Conservation (phyloP, 2,888 invertebrate species). For the Pristionchus mayeri region DNA sequence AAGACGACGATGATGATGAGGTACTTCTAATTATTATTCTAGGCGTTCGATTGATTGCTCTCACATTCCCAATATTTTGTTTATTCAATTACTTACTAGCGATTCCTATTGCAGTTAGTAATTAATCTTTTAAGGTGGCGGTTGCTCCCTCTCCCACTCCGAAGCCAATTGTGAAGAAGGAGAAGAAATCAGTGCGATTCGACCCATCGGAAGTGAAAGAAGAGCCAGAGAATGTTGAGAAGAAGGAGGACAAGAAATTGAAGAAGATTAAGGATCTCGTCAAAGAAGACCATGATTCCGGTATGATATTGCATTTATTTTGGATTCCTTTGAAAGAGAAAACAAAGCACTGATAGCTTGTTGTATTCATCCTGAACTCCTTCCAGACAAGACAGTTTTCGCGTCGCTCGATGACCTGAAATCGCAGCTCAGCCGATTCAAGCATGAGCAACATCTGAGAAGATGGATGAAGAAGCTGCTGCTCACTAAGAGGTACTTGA, state of each 20-base stretch:
- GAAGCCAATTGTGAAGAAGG: neutral
- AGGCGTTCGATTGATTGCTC: too few species aligned
- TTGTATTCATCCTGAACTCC: neutral
- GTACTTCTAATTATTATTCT: too few species aligned
- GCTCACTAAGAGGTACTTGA: conserved; percentile 47
- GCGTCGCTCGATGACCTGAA: conserved; percentile 39
- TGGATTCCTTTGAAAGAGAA: neutral
- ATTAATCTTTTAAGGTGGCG: too few species aligned
- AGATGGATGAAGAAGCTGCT: conserved; percentile 49
- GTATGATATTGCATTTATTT: neutral
- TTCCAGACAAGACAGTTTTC: conserved; percentile 36
- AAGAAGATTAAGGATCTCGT: conserved; percentile 48
- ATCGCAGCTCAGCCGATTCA: conserved; percentile 36
- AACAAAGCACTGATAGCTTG: neutral
- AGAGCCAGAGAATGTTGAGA: neutral
- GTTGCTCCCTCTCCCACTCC: neutral
- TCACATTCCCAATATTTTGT: neutral
- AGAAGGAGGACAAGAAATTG: conserved; percentile 30
- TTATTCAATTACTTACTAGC: neutral
- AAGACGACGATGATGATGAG: neutral
- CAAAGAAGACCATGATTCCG: conserved; percentile 1
- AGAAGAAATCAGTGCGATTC: conserved; percentile 38
- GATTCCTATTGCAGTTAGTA: neutral
- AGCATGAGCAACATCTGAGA: conserved; percentile 30
- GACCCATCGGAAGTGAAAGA: conserved; percentile 13